Base-by-base conservation (phyloP, 2,888 invertebrate species). In the Bruchidius siliquastri region DNA sequence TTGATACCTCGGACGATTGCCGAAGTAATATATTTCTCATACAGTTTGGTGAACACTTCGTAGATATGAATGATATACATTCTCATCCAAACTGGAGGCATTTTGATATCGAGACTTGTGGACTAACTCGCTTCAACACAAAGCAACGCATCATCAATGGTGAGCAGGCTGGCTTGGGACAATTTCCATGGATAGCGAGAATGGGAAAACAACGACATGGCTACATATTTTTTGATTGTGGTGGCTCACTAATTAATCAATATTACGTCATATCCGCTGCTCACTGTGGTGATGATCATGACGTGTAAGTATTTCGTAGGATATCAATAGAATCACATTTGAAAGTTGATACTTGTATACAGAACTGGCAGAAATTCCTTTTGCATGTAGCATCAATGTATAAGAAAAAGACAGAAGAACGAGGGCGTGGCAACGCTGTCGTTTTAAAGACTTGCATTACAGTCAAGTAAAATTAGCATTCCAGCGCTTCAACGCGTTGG, bases 121-220 rank as follows among this genome's bases (percentile, higher is more conserved):
- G 71, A 22, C 0, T 13, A 0, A 68, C 68, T 22, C 20, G 72
- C 30, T 0, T 3, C 18, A 8, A 20, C 20, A 32, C 21, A 8
- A 82, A 88, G 0, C 90, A 91, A 80, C 87, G 91, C 49, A 91
- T 92, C 81, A 90, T 91, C 32, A 91, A 91, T 0, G 91, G 91
- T 0, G 81, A 84, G 67, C 87, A 88, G 70, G 91, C 91, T 0
- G 84, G 86, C 0, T 83, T 91, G 0, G 91, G 91, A 0, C 89
- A 90, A 78, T 91, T 89, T 81, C 91, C 91, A 0, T 92, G 91
- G 91, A 87, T 91, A 22, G 88, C 86, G 0, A 85, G 90, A 20
- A 86, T 91, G 3, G 91, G 90, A 71, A 91, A 90, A 79, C 77
- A 76, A 22, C 80, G 87, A 86, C 77, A 79, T 20, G 22, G 3